A percentile compares a stretch with the other conserved stretches of the same genome.
Evolutionary conservation across 2,888 invertebrate species (phyloP).

Genomic region (Petrolisthes manimaculis): DNA sequence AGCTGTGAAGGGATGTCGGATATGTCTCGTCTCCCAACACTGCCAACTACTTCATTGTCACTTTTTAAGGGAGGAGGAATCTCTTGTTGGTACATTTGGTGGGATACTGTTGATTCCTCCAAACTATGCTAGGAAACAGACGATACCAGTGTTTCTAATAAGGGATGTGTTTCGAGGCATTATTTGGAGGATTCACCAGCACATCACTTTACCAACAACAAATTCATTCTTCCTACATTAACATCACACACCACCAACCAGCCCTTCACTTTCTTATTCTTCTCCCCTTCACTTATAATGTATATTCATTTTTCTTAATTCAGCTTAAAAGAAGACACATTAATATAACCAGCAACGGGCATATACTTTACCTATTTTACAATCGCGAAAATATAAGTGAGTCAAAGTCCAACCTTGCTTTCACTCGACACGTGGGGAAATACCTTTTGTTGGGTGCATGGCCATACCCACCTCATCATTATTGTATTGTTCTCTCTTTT

Average conservation of each 20-base stretch:
- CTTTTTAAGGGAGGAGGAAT: neutral
- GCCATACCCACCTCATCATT: conserved; percentile 38
- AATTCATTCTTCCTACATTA: neutral
- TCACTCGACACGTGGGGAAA: conserved; percentile 60
- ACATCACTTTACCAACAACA: neutral
- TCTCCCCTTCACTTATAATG: neutral
- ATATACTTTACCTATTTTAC: neutral
- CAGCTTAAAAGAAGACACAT: neutral
- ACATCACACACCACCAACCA: neutral
- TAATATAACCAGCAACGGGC: neutral
- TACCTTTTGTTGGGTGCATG: conserved; percentile 49
- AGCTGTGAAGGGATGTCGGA: conserved; percentile 21
- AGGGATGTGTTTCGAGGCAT: too few relatives aligned
- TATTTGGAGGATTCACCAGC: too few relatives aligned
- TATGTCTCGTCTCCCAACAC: conserved; percentile 38
- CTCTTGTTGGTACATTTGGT: too few relatives aligned
- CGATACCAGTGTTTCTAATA: too few relatives aligned
- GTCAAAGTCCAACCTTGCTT: conserved; percentile 43
- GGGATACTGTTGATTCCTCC: too few relatives aligned
- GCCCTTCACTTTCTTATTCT: neutral
- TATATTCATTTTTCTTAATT: neutral
- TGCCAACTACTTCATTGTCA: neutral
- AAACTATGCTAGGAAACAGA: too few relatives aligned
- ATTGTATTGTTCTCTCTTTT: conserved; percentile 41
- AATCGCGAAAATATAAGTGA: conserved; percentile 43